phyloP scores from a whole-genome alignment of 1,140 invertebrate species.

The Scaptomyza montana region DNA sequence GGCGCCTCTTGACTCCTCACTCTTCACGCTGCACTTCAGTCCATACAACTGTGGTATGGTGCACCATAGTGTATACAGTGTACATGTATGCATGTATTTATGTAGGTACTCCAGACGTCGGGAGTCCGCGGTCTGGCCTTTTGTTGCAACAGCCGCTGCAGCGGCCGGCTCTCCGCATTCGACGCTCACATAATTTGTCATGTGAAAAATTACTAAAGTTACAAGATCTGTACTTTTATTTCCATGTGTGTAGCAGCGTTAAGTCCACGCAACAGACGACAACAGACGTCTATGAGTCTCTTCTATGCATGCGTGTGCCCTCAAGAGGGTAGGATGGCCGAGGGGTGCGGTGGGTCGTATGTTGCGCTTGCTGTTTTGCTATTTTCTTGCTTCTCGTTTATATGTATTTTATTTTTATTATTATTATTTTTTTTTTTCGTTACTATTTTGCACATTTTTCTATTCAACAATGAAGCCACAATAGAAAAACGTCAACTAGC shows the following conservation, averaged over 20 bases:
- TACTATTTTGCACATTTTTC: slow-evolving; percentile 83
- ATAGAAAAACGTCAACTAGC: slow-evolving; percentile 80
- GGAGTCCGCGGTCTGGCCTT: slow-evolving; percentile 33
- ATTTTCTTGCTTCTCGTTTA: slow-evolving; percentile 60
- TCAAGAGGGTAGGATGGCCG: slow-evolving; percentile 2
- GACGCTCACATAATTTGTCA: slow-evolving; percentile 83
- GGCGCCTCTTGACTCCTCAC: slow-evolving; percentile 40
- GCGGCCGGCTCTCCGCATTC: slow-evolving; percentile 45
- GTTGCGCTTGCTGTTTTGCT: slow-evolving; percentile 67
- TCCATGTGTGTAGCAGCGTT: slow-evolving; percentile 66
- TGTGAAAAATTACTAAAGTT: slow-evolving; percentile 84
- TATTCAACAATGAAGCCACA: slow-evolving; percentile 83
- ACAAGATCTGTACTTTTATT: slow-evolving; percentile 82
- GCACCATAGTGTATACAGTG: background rate
- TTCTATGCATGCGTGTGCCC: slow-evolving; percentile 60
- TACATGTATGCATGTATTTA: no score
- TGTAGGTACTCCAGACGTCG: slow-evolving; percentile 24
- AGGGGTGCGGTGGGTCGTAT: slow-evolving; percentile 4
- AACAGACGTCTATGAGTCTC: slow-evolving; percentile 25
- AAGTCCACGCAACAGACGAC: slow-evolving; percentile 65
- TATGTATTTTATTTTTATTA: slow-evolving; percentile 27
- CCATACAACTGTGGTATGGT: slow-evolving; percentile 3
- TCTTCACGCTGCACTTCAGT: background rate
- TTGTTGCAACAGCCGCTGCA: slow-evolving; percentile 36
- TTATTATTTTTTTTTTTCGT: slow-evolving; percentile 58